A percentile compares a stretch with the other conserved stretches of the same genome.
Conservation (phyloP, 2,113 vertebrate genomes). For the Sapajus apella region DNA sequence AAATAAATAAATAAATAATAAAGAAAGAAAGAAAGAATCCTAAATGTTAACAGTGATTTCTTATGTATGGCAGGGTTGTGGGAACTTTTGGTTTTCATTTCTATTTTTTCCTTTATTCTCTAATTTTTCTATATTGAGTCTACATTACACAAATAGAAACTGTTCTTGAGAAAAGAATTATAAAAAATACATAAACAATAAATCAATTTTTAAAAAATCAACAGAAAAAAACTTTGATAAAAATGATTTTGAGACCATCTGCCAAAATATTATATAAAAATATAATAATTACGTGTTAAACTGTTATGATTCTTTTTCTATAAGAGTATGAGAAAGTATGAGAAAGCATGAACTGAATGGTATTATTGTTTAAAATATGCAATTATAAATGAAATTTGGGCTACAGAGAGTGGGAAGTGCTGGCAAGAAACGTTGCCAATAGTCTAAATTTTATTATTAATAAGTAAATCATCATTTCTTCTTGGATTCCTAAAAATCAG, state of each 20-base stretch:
- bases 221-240: background rate
- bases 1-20: too few relatives aligned
- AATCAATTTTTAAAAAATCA: background rate
- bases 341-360: background rate
- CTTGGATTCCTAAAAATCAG: background rate
- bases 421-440: background rate
- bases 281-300: background rate
- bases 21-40: background rate
- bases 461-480: constrained; percentile 35
- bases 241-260: background rate
- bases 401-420: background rate
- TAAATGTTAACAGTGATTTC: background rate
- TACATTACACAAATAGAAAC: background rate
- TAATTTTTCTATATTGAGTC: background rate
- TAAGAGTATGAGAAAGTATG: background rate
- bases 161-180: background rate
- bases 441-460: constrained; percentile 26
- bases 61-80: background rate
- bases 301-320: background rate
- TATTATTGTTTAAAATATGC: background rate
- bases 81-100: background rate
- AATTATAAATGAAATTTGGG: background rate
- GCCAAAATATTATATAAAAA: background rate
- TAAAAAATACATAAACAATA: background rate
- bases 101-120: background rate